Evolutionary conservation across 2,113 vertebrate species (phyloP).

Genomic region (Maccullochella peelii): DNA sequence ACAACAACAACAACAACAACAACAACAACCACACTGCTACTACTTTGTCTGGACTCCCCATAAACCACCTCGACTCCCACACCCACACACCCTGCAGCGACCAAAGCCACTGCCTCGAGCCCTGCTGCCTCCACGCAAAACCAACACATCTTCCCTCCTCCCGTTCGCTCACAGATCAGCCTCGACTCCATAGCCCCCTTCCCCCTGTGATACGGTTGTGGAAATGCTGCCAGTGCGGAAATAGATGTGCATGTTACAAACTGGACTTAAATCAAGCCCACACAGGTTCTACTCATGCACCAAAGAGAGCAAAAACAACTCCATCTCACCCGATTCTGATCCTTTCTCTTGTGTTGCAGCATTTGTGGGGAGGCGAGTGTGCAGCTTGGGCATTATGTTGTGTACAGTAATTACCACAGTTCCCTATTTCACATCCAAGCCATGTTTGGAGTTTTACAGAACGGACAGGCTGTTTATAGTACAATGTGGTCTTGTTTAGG

Average conservation of each 20-base stretch:
- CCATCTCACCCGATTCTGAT: constrained; percentile 38
- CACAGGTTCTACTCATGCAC: constrained; percentile 62
- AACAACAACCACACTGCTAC: constrained; percentile 60
- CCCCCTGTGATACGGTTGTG: background rate
- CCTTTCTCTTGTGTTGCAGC: constrained; percentile 48
- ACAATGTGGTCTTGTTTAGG: constrained; percentile 64
- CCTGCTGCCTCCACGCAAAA: constrained; percentile 51
- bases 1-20: constrained; percentile 6
- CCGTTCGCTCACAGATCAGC: constrained; percentile 29
- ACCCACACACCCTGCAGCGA: constrained; percentile 73
- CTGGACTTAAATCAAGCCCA: constrained; percentile 61
- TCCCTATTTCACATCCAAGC: constrained; percentile 40
- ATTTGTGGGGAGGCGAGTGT: constrained; percentile 54
- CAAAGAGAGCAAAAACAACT: constrained; percentile 76
- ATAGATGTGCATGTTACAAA: constrained; percentile 55
- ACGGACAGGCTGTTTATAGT: constrained; percentile 66
- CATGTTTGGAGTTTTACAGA: constrained; percentile 52
- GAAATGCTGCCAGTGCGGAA: constrained; percentile 52
- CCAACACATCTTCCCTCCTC: constrained; percentile 15
- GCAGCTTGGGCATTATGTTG: constrained; percentile 58
- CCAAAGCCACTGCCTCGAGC: constrained; percentile 84
- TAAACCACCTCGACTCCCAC: constrained; percentile 39
- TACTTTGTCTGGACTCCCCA: constrained; percentile 52
- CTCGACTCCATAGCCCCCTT: background rate
- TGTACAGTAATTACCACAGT: constrained; percentile 54